Evolutionary conservation across 2,113 vertebrate species (phyloP), one percentile per base, ranked within the genome.

Genomic region (Carassius auratus): DNA sequence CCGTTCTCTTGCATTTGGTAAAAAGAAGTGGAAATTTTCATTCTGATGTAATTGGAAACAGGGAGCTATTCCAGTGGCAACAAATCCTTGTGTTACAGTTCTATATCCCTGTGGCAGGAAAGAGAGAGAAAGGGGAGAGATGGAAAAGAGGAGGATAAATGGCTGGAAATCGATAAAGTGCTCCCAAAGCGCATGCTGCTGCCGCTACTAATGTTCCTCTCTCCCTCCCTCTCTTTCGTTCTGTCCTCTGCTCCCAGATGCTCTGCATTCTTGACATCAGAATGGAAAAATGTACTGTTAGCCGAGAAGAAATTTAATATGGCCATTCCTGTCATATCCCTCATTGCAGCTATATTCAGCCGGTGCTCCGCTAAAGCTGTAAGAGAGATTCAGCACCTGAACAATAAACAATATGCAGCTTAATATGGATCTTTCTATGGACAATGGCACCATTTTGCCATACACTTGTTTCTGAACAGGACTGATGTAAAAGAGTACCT

Each of bases 231-330:
- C 90, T 59, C 80, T n/a, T 38, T 88, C 57, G 59, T 89, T 83
- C 86, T 45, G 86, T 91, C 89, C 59, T 74, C 76, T 57, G 42
- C 38, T 94, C 94, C 96, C 97, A 98, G 96, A 98, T 97, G 96
- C 96, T 96, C 95, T 55, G 93, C 94, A 97, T 98, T 98, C 96
- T 96, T 97, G 94, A 96, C 95, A 96, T 96, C 93, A 93, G 94
- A 91, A 94, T 89, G 96, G 96, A 99, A 97, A 98, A 97, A 96
- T 94, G 94, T 95, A 96, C 96, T 93, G 92, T 95, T 94, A 93
- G 95, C 96, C 95, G 95, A 95, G 93, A 95, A 86, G 94, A 96
- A 95, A 97, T 93, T 94, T 93, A 96, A 96, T 96, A 95, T 94
- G 92, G 90, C 93, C 95, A 95, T 97, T 97, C 96, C 95, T 96